Evolutionary conservation across 1,140 invertebrate genomes (phyloP).

Genomic region (Potamilus streckersoni): DNA sequence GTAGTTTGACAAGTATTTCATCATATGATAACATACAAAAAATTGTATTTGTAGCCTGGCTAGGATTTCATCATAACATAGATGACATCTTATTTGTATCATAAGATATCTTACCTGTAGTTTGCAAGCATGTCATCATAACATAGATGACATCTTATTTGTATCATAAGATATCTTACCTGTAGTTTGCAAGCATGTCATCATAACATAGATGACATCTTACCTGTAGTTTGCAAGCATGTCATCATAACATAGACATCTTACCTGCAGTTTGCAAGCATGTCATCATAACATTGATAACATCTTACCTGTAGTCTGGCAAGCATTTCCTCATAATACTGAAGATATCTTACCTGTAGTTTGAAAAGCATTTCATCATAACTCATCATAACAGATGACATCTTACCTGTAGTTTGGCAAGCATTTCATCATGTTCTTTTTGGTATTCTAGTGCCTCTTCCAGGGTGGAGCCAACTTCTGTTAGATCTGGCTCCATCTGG

Average conservation of each 20-base stretch:
- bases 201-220: conserved; percentile 26
- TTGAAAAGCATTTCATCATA: no score
- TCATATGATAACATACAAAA: no score
- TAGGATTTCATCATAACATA: no score
- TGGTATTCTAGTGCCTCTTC: conserved; percentile 82
- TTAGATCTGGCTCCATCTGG: conserved; percentile 86
- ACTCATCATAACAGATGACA: neutral
- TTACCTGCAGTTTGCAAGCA: conserved; percentile 27
- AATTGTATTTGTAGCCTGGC: no score
- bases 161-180: no score
- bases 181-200: no score
- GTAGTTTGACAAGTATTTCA: no score
- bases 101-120: no score
- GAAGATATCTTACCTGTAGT: conserved; percentile 36
- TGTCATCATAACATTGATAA: neutral
- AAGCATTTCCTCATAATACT: conserved; percentile 80
- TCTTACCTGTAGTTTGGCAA: conserved; percentile 84
- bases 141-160: neutral
- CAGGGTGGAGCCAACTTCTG: conserved; percentile 81
- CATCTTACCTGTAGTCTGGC: conserved; percentile 81
- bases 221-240: conserved; percentile 11
- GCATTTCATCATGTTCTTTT: conserved; percentile 84
- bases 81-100: no score
- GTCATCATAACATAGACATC: conserved; percentile 8
- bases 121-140: no score